Conservation (phyloP, 2,113 vertebrate genomes). For the Ceyx margarethae region DNA sequence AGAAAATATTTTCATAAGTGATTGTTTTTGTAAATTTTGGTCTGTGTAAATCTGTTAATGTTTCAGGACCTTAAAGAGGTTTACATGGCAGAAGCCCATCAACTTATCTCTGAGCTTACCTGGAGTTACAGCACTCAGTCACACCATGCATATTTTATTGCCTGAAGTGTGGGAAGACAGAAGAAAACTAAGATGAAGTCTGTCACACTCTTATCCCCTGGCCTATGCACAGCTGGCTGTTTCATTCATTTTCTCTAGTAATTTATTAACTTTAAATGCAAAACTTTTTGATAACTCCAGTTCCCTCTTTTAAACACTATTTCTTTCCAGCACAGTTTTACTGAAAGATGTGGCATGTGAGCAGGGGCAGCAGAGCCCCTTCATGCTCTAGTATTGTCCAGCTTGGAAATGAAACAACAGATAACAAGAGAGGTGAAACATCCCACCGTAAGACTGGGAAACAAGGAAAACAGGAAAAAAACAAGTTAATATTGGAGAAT, state of each 20-base stretch:
- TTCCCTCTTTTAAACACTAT: neutral
- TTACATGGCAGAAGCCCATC: neutral
- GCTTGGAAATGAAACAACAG: neutral
- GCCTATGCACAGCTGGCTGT: neutral
- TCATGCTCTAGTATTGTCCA: neutral
- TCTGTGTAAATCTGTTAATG: neutral
- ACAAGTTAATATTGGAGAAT: neutral
- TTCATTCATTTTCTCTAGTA: neutral
- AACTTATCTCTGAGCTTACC: conserved; percentile 26
- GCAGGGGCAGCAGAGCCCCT: neutral
- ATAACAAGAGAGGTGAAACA: neutral
- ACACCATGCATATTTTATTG: neutral
- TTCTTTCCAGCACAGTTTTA: neutral
- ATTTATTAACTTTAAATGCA: neutral
- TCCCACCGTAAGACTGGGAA: neutral
- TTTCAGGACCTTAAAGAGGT: neutral
- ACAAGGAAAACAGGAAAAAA: neutral
- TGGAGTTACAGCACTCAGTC: neutral
- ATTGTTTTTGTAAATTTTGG: neutral
- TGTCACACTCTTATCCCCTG: neutral
- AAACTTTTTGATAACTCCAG: neutral
- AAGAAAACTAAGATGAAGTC: neutral
- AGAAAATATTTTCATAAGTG: neutral
- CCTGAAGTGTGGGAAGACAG: neutral
- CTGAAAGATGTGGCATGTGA: neutral